Base-by-base conservation (phyloP, 2,113 vertebrate genomes). In the Isichthys henryi region DNA sequence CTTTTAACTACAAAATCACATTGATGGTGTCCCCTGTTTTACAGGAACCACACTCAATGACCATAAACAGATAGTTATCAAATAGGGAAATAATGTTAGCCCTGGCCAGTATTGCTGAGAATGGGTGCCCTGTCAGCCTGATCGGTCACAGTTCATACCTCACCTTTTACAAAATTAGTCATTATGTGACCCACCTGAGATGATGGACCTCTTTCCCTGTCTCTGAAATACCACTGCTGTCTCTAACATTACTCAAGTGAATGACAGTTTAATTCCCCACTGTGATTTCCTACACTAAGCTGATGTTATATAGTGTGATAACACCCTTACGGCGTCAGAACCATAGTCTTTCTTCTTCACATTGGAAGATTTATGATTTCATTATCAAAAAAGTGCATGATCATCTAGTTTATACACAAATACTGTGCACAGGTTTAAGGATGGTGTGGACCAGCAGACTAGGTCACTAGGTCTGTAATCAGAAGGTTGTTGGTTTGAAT, bases 231-330 rank as follows among this genome's bases (percentile, higher is more conserved):
- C 92, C 93, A 91, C 89, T n/a, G 48, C 89, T 89, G 91, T 93
- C 93, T 91, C 62, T 90, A 87, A 88, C 91, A 94, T 95, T 95
- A 94, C 93, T 94, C 92, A 93, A 88, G 90, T 94, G 93, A 95
- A 56, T 95, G 94, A 95, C 93, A 93, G 91, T 90, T 89, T 91
- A 93, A 93, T 93, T 94, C 92, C 93, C 92, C 90, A 45, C 88
- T 90, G 92, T 86, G 89, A 80, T 90, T 62, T 83, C 80, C 70
- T 45, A 56, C 87, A 85, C 88, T 1, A 77, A 86, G 92, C 94
- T 93, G 92, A 94, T 93, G 91, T 92, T 93, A 88, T 92, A 90
- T 80, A 90, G 90, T 90, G 89, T 83, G 89, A 93, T 93, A 92
- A 92, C 74, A 19, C 17, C 35, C 11, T 80, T 39, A 80, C 15